phyloP scores from a whole-genome alignment of 2,797 vertebrate genomes.

The Pangasius krempfi region DNA sequence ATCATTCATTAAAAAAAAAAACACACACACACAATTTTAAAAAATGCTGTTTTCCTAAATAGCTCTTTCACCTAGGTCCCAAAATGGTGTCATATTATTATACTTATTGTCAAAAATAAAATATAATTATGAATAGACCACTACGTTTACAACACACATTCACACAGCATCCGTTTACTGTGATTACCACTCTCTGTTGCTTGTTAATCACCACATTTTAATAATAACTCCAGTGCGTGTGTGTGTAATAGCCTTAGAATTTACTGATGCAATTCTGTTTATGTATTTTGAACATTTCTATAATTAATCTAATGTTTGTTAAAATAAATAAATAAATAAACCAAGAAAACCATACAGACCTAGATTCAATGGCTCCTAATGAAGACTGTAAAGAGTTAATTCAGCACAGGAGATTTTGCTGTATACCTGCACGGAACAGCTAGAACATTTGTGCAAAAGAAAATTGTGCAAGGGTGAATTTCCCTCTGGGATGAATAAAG shows the following conservation, averaged over 20 bases:
- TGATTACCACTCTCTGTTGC: background rate
- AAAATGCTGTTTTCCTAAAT: background rate
- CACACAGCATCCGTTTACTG: background rate
- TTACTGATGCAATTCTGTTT: background rate
- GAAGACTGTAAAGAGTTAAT: background rate
- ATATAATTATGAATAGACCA: background rate
- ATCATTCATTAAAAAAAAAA: background rate
- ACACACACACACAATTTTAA: background rate
- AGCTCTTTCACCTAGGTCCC: background rate
- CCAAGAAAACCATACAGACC: too few relatives aligned
- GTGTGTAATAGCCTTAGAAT: background rate
- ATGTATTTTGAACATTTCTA: background rate
- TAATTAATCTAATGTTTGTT: background rate
- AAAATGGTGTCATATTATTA: background rate
- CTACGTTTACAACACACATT: background rate
- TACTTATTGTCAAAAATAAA: background rate
- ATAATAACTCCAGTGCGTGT: background rate
- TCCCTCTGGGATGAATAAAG: too few relatives aligned
- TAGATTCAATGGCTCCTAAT: background rate
- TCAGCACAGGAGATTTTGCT: background rate
- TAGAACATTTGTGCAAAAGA: background rate
- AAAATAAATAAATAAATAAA: background rate
- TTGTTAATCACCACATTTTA: background rate
- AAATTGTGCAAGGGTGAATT: too few relatives aligned
- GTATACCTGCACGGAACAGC: background rate